A percentile compares a stretch with the other conserved stretches of the same genome.
These are phyloP conservation scores for Schizothorax lantsangensis DNA, from an alignment of 2,797 vertebrate genomes.

Conservation along the genomic window DNA sequence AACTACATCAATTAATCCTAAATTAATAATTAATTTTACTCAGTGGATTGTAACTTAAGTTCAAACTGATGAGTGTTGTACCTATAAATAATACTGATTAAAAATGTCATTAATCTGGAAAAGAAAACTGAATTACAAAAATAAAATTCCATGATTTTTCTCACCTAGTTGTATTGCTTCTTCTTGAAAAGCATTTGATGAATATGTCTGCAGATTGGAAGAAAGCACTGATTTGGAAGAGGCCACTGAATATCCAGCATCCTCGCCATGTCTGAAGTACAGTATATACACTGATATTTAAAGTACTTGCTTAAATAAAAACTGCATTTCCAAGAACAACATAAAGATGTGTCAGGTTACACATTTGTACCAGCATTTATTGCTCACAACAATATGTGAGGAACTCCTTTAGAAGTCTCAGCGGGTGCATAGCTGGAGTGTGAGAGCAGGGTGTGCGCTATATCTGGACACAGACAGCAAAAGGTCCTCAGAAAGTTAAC, in stretches of 20 bases:
- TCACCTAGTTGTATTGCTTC: not conserved
- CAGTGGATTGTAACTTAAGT: not conserved
- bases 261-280: not conserved
- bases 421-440: not conserved
- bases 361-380: not conserved
- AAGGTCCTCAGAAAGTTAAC: not conserved
- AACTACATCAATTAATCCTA: not conserved
- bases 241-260: not conserved
- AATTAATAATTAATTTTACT: not conserved
- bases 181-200: not conserved
- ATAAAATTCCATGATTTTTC: slow-evolving; percentile 4
- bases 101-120: not conserved
- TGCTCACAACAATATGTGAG: slow-evolving; percentile 7
- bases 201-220: not conserved
- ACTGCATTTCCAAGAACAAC: not conserved
- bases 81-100: not conserved
- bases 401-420: not conserved
- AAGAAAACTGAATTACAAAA: not conserved
- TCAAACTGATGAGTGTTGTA: not conserved
- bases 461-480: slow-evolving; percentile 10
- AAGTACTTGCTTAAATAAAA: not conserved
- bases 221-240: not conserved
- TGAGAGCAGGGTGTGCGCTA: not conserved
- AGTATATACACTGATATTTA: not conserved
- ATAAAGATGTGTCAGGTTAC: not conserved